Conservation (phyloP, 2,113 vertebrate genomes). For the Callorhinus ursinus region DNA sequence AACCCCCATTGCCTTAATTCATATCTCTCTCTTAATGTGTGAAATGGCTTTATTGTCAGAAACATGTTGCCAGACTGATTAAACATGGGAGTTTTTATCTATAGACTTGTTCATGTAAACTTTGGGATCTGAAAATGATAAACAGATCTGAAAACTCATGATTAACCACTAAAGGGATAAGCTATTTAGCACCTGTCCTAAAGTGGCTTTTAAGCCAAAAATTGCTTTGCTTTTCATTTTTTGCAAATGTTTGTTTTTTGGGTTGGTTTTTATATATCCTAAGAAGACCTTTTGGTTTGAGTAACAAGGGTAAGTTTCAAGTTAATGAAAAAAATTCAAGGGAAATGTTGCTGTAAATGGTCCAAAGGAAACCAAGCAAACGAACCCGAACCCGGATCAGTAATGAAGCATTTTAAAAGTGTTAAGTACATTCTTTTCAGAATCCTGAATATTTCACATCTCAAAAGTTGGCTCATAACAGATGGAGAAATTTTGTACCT, state of each 20-base stretch:
- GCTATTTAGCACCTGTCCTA: constrained; percentile 66
- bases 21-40: constrained; percentile 67
- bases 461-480: constrained; percentile 56
- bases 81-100: constrained; percentile 41
- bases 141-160: constrained; percentile 71
- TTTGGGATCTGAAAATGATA: constrained; percentile 67
- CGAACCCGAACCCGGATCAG: constrained; percentile 39
- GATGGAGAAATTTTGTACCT: constrained; percentile 42
- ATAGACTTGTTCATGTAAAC: constrained; percentile 50
- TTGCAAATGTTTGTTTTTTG: constrained; percentile 66
- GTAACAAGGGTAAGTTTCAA: constrained; percentile 61
- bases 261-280: constrained; percentile 42
- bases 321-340: constrained; percentile 61
- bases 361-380: constrained; percentile 7
- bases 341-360: constrained; percentile 59
- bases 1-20: not conserved
- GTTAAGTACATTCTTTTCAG: constrained; percentile 49
- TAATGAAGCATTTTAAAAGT: constrained; percentile 56
- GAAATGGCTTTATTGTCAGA: constrained; percentile 67
- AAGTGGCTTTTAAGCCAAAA: constrained; percentile 76
- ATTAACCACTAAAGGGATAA: constrained; percentile 68
- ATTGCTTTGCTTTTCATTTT: constrained; percentile 75
- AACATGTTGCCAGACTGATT: constrained; percentile 72
- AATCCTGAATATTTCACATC: not conserved
- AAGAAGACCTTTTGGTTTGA: constrained; percentile 71